Percentiles rank a stretch among this genome's conserved stretches.
Conservation (phyloP, 2,888 invertebrate genomes). For the Zygaena filipendulae region DNA sequence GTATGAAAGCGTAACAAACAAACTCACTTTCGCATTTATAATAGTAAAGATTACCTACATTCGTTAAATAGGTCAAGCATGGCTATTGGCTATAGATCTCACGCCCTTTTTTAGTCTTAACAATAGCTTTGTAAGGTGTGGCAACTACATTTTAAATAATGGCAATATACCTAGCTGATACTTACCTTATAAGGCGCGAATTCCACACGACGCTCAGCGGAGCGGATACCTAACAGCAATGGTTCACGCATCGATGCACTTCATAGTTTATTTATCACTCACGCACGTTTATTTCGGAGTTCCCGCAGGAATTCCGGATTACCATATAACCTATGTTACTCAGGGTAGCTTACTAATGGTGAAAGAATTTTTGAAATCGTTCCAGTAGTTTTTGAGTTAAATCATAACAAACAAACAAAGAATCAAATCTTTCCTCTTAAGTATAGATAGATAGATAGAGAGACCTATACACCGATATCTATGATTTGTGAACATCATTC, state of each 20-base stretch:
- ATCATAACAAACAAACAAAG: no score
- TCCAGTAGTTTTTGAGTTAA: no score
- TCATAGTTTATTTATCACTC: no score
- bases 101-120: slow-evolving; percentile 31
- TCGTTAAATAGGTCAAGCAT: slow-evolving; percentile 27
- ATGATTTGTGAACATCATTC: no score
- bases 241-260: slow-evolving; percentile 28
- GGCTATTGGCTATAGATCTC: slow-evolving; percentile 33
- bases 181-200: slow-evolving; percentile 52
- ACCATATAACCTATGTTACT: no score
- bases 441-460: no score
- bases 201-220: slow-evolving; percentile 35
- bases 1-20: neutral
- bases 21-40: neutral
- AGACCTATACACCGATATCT: no score
- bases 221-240: slow-evolving; percentile 28
- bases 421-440: no score
- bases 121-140: slow-evolving; percentile 28
- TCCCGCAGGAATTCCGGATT: no score
- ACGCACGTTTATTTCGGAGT: no score
- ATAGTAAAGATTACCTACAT: neutral
- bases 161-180: slow-evolving; percentile 17
- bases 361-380: no score
- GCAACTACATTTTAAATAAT: slow-evolving; percentile 18
- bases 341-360: no score